Base-by-base conservation (phyloP, 2,888 invertebrate species). In the Macrophya annulata region DNA sequence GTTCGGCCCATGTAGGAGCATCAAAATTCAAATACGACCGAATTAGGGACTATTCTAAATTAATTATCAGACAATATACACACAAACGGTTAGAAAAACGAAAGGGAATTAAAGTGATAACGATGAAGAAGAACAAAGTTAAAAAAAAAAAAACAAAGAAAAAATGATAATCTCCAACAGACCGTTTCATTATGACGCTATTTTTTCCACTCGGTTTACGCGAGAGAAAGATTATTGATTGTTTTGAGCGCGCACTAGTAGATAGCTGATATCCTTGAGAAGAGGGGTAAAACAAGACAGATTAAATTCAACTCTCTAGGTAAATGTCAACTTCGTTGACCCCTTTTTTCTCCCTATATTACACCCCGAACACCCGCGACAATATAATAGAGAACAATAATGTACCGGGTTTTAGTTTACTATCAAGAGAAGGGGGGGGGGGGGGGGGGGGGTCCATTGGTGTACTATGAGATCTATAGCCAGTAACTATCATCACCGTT, bases 391-490 rank as follows among this genome's bases (percentile, higher is more conserved):
- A 15, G 76, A 76, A 76, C 55, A 51, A 55, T 2, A n/a, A 74
- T 17, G 37, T 10, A 31, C 62, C 62, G 31, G 74, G n/a, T 43
- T 59, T 81, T 6, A 21, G 59, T 81, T 81, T 10, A 25, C 55
- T 55, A 45, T 65, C 68, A 21, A 17, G 81, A 51, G 40, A n/a
- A 40, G 65, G 21, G 81, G 83, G 83, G 81, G 83, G 83, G 81
- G 83, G 83, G 81, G 83, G 83, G 81, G 83, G 83, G n/a, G 81
- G 83, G 83, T 65, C 68, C 83, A 81, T n/a, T 9, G 45, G 59
- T n/a, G 59, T 45, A 43, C 48, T 0, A 51, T 68, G 83, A 62
- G 68, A 83, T 71, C 25, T 83, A 74, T 45, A 83, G 83, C 25
- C 65, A 48, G 25, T 68, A 48, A 83, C 12, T n/a, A 55, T 81